These are phyloP conservation scores for Peromyscus leucopus DNA, from an alignment of 2,113 vertebrate genomes.

Conservation along the genomic window DNA sequence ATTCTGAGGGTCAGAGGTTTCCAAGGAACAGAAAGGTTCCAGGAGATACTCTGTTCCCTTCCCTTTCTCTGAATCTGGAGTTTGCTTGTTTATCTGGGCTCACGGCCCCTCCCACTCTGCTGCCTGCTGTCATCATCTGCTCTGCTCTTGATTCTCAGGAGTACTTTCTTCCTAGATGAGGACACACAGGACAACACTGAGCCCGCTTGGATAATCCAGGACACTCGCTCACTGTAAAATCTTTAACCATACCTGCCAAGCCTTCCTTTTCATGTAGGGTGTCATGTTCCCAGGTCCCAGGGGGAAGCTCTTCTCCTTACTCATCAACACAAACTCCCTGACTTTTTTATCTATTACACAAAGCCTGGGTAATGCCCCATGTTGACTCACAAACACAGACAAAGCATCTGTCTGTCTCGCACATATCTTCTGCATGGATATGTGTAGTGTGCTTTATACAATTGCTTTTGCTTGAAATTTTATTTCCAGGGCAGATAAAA, in stretches of 20 bases:
- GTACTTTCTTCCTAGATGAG: neutral
- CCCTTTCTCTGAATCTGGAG: neutral
- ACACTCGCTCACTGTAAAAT: neutral
- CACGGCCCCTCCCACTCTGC: neutral
- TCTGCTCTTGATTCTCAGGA: neutral
- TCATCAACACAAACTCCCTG: neutral
- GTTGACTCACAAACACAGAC: neutral
- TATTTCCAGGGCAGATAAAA: neutral
- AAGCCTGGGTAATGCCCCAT: neutral
- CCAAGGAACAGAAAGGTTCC: neutral
- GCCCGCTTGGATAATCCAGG: neutral
- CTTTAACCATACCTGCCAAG: neutral
- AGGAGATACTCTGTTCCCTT: neutral
- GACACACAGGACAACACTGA: neutral
- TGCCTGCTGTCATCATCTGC: neutral
- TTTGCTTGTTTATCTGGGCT: neutral
- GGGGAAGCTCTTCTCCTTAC: neutral
- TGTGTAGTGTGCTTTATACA: neutral
- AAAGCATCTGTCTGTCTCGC: neutral
- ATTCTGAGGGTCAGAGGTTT: neutral
- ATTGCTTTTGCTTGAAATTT: neutral
- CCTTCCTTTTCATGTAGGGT: neutral
- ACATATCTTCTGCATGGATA: neutral
- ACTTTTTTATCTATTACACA: conserved; percentile 13
- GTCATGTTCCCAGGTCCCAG: neutral